Evolutionary conservation across 2,797 vertebrate genomes (phyloP).

Genomic region (Oreochromis grahami): DNA sequence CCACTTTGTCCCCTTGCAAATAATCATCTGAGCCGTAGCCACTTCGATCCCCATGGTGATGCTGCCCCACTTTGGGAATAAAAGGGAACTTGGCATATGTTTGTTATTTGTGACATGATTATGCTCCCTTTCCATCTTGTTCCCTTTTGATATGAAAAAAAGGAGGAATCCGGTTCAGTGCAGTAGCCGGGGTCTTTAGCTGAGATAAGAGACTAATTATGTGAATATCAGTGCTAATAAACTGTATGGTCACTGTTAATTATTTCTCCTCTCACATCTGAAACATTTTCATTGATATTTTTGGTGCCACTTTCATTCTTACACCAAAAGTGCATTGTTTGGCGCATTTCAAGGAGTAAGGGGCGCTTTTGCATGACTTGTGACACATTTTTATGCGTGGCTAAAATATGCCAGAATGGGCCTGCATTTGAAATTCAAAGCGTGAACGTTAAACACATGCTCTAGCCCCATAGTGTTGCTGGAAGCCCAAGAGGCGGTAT

Average conservation of each 20-base stretch:
- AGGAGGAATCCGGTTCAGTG: background rate
- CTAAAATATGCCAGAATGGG: slow-evolving; percentile 33
- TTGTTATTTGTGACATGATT: slow-evolving; percentile 48
- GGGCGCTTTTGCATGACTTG: slow-evolving; percentile 24
- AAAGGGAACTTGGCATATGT: slow-evolving; percentile 57
- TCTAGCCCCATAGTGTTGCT: slow-evolving; percentile 46
- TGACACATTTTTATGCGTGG: slow-evolving; percentile 24
- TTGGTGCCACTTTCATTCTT: background rate
- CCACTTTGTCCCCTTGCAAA: slow-evolving; percentile 10
- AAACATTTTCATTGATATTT: slow-evolving; percentile 12
- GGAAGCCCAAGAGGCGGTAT: slow-evolving; percentile 41
- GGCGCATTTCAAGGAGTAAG: background rate
- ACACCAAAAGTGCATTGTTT: slow-evolving; percentile 3
- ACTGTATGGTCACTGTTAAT: background rate
- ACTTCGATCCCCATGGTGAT: slow-evolving; percentile 26
- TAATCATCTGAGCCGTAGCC: slow-evolving; percentile 14
- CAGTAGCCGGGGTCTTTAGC: background rate
- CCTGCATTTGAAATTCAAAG: slow-evolving; percentile 64
- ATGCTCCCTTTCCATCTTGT: background rate
- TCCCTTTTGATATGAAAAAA: background rate
- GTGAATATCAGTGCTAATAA: background rate
- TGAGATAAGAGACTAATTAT: slow-evolving; percentile 18
- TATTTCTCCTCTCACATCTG: background rate
- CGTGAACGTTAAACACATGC: slow-evolving; percentile 62
- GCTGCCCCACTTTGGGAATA: slow-evolving; percentile 65